Percentiles rank a stretch among this genome's conserved stretches.
These are phyloP conservation scores for Mechanitis mazaeus DNA, from an alignment of 2,888 invertebrate species.

Conservation along the genomic window DNA sequence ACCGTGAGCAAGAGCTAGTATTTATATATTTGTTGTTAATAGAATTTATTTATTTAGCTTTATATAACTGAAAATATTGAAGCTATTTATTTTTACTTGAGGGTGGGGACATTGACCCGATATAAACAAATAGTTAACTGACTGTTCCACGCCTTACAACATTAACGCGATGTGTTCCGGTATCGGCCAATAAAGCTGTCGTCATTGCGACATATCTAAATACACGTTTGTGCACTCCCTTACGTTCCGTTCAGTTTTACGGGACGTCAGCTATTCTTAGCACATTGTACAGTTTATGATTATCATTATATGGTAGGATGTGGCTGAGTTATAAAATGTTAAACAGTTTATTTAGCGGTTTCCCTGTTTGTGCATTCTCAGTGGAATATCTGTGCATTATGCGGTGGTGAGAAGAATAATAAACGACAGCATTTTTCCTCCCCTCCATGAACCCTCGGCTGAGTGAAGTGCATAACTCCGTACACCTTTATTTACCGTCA, in stretches of 20 bases:
- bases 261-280: constrained; percentile 47
- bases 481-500: constrained; percentile 58
- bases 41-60: too few relatives aligned
- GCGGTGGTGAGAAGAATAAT: constrained; percentile 42
- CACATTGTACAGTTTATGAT: constrained; percentile 53
- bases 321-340: constrained; percentile 52
- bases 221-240: constrained; percentile 43
- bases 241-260: constrained; percentile 44
- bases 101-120: constrained; percentile 14
- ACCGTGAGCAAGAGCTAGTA: too few relatives aligned
- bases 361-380: constrained; percentile 38
- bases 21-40: too few relatives aligned
- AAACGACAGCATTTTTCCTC: constrained; percentile 43
- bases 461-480: constrained; percentile 51
- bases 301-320: constrained; percentile 61
- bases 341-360: constrained; percentile 62
- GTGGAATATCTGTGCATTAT: constrained; percentile 31
- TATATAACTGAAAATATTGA: background rate
- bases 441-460: constrained; percentile 38
- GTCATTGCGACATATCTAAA: constrained; percentile 50
- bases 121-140: constrained; percentile 27
- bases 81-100: background rate
- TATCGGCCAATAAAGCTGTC: constrained; percentile 57
- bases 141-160: constrained; percentile 29
- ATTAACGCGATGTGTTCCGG: constrained; percentile 48